Conservation (phyloP, 2,113 vertebrate species). For the Todiramphus saurophagus region DNA sequence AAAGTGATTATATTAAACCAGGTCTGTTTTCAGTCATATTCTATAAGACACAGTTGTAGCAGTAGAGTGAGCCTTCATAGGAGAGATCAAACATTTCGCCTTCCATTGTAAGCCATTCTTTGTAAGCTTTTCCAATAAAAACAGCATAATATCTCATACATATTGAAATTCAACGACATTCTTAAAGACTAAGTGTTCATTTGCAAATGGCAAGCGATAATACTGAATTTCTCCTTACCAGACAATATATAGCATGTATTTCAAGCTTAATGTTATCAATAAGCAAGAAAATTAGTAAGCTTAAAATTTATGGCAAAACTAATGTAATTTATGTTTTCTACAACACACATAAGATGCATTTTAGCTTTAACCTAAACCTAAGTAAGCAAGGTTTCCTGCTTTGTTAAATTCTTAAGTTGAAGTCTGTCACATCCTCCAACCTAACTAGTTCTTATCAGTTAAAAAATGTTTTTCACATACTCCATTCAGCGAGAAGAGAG, state of each 20-base stretch:
- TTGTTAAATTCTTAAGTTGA: neutral
- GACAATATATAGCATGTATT: neutral
- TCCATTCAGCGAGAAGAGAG: neutral
- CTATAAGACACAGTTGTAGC: slow-evolving; percentile 27
- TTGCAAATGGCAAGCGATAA: slow-evolving; percentile 30
- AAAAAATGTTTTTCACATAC: slow-evolving; percentile 13
- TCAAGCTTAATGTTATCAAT: slow-evolving; percentile 6
- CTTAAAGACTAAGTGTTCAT: slow-evolving; percentile 8
- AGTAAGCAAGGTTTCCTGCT: neutral
- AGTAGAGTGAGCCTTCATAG: slow-evolving; percentile 40
- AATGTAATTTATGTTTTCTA: neutral
- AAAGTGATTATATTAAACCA: slow-evolving; percentile 48
- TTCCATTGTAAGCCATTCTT: slow-evolving; percentile 50
- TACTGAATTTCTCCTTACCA: neutral
- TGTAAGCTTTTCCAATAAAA: slow-evolving; percentile 57
- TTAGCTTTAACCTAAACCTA: neutral
- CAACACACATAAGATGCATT: neutral
- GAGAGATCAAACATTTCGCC: slow-evolving; percentile 58
- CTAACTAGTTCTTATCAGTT: neutral
- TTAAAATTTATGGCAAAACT: neutral
- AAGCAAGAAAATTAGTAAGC: slow-evolving; percentile 14
- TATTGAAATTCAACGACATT: slow-evolving; percentile 42
- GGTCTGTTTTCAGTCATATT: slow-evolving; percentile 58
- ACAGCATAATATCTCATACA: slow-evolving; percentile 61
- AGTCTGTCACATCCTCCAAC: neutral